Base-by-base conservation (phyloP, 2,888 invertebrate genomes). In the Beris chalybata region DNA sequence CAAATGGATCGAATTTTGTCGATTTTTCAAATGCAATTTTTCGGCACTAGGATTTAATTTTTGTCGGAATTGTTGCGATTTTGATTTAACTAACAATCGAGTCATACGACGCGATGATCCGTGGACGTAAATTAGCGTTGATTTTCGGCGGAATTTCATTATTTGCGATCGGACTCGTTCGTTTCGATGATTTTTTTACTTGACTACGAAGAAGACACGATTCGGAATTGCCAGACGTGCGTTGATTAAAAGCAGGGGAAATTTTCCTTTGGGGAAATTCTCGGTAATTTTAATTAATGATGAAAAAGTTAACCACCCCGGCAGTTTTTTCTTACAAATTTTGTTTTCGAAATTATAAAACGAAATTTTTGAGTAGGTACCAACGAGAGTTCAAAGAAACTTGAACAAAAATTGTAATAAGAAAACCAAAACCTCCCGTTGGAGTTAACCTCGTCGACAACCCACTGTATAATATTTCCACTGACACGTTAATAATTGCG, bases 191-290 rank as follows among this genome's bases (percentile, higher is more conserved):
- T n/a, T 38, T 52, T 52, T 32, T 50, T 38, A 38, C 15, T 50
- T 52, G n/a, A 61, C 61, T 61, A 15, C 52, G 32, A 52, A 38
- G 52, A 38, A 38, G 22, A 22, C 11, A 38, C 4, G 29, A 31
- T 4, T 12, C 29, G 52, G 61, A 32, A 61, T 44, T 61, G 61
- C 61, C 61, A 61, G 61, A 38, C 48, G 5, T 4, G 50, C 50
- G 29, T 5, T 48, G 48, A 48, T 48, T 48, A 48, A 3, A 4
- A 4, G 1, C 5, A 1, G 38, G 38, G 38, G 38, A 48, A 48
- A 48, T 13, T 13, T 15, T 48, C 11, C 12, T 2, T 6, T 48
- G n/a, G 48, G 48, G 44, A 44, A 9, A 44, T 44, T 44, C n/a
- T 22, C 22, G 22, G 22, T 22, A 22, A 22, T 22, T 22, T 22